phyloP scores from a whole-genome alignment of 1,140 invertebrate species.

The Helicoverpa armigera region DNA sequence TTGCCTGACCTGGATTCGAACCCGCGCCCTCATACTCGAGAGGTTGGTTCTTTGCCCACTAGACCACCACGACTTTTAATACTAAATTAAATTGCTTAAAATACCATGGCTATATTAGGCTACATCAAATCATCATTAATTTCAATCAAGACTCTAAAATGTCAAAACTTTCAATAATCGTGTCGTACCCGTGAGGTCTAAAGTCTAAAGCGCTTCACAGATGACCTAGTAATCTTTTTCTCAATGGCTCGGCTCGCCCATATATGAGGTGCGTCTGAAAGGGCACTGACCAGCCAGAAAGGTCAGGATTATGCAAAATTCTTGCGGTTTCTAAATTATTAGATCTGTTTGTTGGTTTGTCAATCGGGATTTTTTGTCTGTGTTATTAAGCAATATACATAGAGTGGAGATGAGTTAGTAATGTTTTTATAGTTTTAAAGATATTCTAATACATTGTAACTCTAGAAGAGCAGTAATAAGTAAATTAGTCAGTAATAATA shows the following conservation, averaged over 20 bases:
- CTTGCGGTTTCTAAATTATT: constrained; percentile 31
- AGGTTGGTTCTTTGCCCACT: too few species aligned
- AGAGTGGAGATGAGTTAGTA: neutral
- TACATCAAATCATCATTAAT: too few species aligned
- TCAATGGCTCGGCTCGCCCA: constrained; percentile 25
- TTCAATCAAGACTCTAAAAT: too few species aligned
- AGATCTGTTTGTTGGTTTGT: constrained; percentile 24
- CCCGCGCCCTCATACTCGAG: too few species aligned
- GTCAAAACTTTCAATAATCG: neutral
- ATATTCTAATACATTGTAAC: too few species aligned
- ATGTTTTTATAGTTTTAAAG: too few species aligned
- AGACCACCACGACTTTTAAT: too few species aligned
- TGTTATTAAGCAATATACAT: neutral
- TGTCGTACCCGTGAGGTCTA: constrained; percentile 5
- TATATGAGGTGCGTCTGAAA: constrained; percentile 18
- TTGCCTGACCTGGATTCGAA: too few species aligned
- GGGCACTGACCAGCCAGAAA: constrained; percentile 37
- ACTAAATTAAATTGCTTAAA: too few species aligned
- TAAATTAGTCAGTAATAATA: too few species aligned
- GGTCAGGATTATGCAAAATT: constrained; percentile 39
- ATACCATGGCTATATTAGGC: too few species aligned
- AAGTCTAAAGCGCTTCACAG: neutral
- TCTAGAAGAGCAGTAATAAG: too few species aligned
- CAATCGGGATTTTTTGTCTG: neutral
- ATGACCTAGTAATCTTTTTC: constrained; percentile 44